These are phyloP conservation scores for Cacoxenus indagator DNA, from an alignment of 2,888 invertebrate species.

Conservation along the genomic window DNA sequence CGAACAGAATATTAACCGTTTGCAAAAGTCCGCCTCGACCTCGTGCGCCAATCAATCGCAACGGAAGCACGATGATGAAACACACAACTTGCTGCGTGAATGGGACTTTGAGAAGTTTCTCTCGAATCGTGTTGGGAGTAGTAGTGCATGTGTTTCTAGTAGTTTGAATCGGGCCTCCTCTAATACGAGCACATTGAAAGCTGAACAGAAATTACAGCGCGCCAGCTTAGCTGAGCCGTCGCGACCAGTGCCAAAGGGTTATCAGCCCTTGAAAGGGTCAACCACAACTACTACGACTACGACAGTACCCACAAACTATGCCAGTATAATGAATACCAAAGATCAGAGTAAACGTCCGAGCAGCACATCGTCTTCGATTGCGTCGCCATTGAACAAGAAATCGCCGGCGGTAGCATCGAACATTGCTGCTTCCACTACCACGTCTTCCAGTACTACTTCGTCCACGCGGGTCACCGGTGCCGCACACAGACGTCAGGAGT, in stretches of 20 bases:
- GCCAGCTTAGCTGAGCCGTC: conserved; percentile 65
- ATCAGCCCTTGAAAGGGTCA: conserved; percentile 49
- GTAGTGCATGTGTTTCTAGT: conserved; percentile 38
- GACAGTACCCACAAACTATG: conserved; percentile 18
- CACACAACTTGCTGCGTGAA: conserved; percentile 81
- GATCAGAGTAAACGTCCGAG: conserved; percentile 28
- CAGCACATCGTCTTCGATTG: neutral
- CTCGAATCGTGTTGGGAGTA: conserved; percentile 71
- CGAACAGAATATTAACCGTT: conserved; percentile 60
- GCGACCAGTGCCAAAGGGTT: conserved; percentile 60
- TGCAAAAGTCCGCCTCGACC: conserved; percentile 68
- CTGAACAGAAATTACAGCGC: conserved; percentile 65
- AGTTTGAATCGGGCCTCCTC: conserved; percentile 57
- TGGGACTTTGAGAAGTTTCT: conserved; percentile 92
- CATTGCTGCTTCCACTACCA: conserved; percentile 20
- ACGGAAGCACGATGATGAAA: conserved; percentile 75
- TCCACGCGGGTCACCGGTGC: conserved; percentile 31
- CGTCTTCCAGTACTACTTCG: conserved; percentile 36
- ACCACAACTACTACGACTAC: conserved; percentile 9
- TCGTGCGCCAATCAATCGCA: conserved; percentile 57
- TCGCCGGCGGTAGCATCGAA: conserved; percentile 35
- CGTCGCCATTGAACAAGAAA: conserved; percentile 3
- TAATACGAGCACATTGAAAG: conserved; percentile 71
- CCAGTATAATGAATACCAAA: conserved; percentile 50
- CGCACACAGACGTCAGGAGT: conserved; percentile 80